Conservation (phyloP, 2,888 invertebrate species). For the Pegoplata infirma region DNA sequence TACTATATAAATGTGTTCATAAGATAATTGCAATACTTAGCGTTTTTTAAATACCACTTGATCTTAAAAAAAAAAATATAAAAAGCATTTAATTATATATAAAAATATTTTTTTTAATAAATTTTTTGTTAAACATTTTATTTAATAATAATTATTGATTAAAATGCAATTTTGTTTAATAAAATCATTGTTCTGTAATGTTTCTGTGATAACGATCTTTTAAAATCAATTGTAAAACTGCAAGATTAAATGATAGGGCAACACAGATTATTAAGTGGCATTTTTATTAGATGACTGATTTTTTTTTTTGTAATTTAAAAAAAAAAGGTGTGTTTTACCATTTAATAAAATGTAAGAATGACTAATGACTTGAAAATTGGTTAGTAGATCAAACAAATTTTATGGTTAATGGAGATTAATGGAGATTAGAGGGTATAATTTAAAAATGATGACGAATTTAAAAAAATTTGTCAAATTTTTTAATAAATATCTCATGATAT, state of each 20-base stretch:
- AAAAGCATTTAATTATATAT: conserved; percentile 31
- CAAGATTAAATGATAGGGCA: conserved; percentile 42
- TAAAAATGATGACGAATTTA: too few relatives aligned
- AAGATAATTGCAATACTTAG: not conserved
- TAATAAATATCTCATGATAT: too few relatives aligned
- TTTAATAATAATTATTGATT: not conserved
- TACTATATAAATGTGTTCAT: not conserved
- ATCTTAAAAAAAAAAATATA: too few relatives aligned
- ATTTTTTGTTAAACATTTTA: not conserved
- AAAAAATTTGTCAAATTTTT: too few relatives aligned
- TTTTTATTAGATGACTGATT: not conserved
- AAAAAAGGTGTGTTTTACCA: not conserved
- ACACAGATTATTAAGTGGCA: not conserved
- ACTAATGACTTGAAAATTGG: not conserved
- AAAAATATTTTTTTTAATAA: not conserved
- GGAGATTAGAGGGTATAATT: too few relatives aligned
- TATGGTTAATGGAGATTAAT: too few relatives aligned
- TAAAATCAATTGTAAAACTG: conserved; percentile 34
- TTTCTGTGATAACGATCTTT: conserved; percentile 35
- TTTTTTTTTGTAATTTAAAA: not conserved
- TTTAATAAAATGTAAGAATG: not conserved
- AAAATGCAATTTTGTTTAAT: not conserved
- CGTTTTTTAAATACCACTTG: not conserved
- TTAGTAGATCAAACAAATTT: not conserved
- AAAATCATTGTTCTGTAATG: not conserved